phyloP scores from a whole-genome alignment of 2,113 vertebrate genomes.

The Atlantisia rogersi region DNA sequence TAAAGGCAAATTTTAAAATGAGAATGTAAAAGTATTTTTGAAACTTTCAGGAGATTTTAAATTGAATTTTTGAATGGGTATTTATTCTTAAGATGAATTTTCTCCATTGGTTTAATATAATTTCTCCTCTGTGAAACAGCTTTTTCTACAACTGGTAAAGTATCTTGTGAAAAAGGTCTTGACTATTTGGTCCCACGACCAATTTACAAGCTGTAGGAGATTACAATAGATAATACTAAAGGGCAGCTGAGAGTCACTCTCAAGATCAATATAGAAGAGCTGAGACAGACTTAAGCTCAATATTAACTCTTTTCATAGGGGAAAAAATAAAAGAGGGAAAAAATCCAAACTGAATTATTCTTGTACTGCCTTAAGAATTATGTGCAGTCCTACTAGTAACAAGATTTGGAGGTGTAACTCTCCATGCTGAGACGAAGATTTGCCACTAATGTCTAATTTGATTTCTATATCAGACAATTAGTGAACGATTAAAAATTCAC shows the following conservation, averaged over 20 bases:
- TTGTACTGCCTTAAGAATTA: conserved; percentile 12
- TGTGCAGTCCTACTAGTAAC: neutral
- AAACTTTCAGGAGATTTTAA: conserved; percentile 17
- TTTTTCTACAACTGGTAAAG: neutral
- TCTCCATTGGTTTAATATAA: neutral
- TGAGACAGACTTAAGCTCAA: conserved; percentile 16
- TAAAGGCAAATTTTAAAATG: conserved; percentile 35
- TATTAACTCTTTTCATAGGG: conserved; percentile 21
- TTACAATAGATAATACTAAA: neutral
- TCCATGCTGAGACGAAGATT: conserved; percentile 54
- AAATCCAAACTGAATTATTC: neutral
- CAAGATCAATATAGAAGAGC: conserved; percentile 39
- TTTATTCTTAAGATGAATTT: neutral
- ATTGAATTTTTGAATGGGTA: neutral
- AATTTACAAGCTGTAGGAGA: neutral
- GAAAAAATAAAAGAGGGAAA: neutral
- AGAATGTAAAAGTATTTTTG: conserved; percentile 17
- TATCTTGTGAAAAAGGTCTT: neutral
- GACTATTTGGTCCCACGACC: neutral
- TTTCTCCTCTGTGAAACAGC: neutral
- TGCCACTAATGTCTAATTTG: conserved; percentile 57
- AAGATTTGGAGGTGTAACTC: conserved; percentile 38
- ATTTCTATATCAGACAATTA: conserved; percentile 73
- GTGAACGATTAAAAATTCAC: conserved; percentile 71
- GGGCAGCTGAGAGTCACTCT: neutral